Evolutionary conservation across 2,888 invertebrate genomes (phyloP), one percentile per base, ranked within the genome.

Genomic region (Synergus umbraculus): DNA sequence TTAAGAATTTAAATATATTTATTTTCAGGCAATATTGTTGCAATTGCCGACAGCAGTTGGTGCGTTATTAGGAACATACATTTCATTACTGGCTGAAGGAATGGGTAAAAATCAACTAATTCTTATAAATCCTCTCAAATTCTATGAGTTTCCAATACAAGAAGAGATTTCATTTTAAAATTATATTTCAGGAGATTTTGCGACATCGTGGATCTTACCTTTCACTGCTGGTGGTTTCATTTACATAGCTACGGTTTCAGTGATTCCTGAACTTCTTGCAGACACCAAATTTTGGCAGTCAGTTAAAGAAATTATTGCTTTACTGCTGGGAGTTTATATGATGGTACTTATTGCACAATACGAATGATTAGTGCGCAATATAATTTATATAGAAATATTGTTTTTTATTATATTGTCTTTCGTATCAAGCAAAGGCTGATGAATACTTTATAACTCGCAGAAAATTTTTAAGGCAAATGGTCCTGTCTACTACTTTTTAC

Each of bases 191-290:
- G 95, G 95, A 80, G 93, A 93, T 76, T 92, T 96, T 82, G 96
- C 97, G 1, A 95, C 96, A 12, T 94, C 96, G 8, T 97, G 98
- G 95, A 97, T 99, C 78, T 93, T 99, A 79, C 99, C 99, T 15
- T 99, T 99, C 88, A 99, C 99, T 41, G 99, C 99, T 65, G 99
- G 98, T 84, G 98, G 99, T n/a, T 99, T 99, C 91, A 99, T 99
- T 92, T 99, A 99, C 92, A 99, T 99, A 88, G 99, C 99, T 29
- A 98, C 99, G 22, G 99, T 99, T 0, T 99, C 99, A 83, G 98
- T 99, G 37, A 97, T 99, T 90, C 99, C 99, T 10, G 99, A 99
- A 93, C 94, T 99, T 69, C 93, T 99, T 85, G 97, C 97, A 91
- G 98, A 98, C 89, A 95, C 95, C 49, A 97, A 96, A 89, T 94